phyloP scores from a whole-genome alignment of 2,113 vertebrate species.

The Larimichthys polyactis region DNA sequence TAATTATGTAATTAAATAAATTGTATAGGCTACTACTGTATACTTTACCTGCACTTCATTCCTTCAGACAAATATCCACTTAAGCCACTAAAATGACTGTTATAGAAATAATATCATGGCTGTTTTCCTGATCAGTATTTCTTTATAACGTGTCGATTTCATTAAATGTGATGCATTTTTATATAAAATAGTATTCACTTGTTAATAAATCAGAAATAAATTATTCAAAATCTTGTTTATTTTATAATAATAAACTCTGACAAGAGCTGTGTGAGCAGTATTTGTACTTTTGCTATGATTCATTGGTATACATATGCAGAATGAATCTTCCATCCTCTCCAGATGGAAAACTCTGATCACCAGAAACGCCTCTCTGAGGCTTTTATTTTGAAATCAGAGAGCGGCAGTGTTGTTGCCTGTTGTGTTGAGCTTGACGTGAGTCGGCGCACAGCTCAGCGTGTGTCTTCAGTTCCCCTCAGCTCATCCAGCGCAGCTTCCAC shows the following conservation, averaged over 20 bases:
- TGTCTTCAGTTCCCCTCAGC: constrained; percentile 13
- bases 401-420: background rate
- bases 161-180: too few species aligned
- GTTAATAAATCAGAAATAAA: too few species aligned
- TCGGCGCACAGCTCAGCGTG: constrained; percentile 25
- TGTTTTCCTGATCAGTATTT: background rate
- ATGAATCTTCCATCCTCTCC: too few species aligned
- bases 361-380: background rate
- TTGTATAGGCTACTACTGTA: background rate
- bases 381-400: constrained; percentile 39
- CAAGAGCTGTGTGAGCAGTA: background rate
- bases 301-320: too few species aligned
- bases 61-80: background rate
- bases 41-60: background rate
- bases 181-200: too few species aligned
- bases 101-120: background rate
- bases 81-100: too few species aligned
- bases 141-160: background rate
- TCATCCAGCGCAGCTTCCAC: background rate
- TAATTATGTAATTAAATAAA: too few species aligned
- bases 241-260: too few species aligned
- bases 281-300: background rate
- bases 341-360: too few species aligned
- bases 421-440: background rate
- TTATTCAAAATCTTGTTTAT: too few species aligned